A percentile compares a stretch with the other conserved stretches of the same genome.
phyloP scores from a whole-genome alignment of 1,140 invertebrate genomes.

The Adelges cooleyi region DNA sequence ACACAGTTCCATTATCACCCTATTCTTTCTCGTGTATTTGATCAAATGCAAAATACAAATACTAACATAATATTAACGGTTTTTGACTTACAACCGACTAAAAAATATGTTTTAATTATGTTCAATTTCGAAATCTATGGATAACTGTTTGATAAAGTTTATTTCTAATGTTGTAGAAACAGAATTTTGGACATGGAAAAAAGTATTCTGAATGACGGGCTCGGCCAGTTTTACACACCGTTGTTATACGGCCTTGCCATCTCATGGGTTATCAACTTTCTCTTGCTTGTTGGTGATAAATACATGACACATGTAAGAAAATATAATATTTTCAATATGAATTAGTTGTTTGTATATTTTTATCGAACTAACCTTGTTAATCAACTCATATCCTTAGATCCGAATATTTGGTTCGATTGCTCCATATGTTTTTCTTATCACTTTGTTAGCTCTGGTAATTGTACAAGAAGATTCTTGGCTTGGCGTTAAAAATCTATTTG shows the following conservation, averaged over 20 bases:
- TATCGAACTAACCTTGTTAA: too few species aligned
- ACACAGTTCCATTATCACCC: too few species aligned
- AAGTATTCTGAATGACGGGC: not conserved
- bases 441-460: not conserved
- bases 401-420: not conserved
- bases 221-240: not conserved
- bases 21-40: too few species aligned
- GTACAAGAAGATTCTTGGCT: not conserved
- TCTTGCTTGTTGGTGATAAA: not conserved
- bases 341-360: too few species aligned
- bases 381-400: not conserved
- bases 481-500: not conserved
- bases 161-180: too few species aligned
- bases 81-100: too few species aligned
- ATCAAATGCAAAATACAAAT: too few species aligned
- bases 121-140: too few species aligned
- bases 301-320: constrained; percentile 1
- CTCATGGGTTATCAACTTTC: not conserved
- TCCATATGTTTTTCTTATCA: not conserved
- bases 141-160: too few species aligned
- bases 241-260: not conserved
- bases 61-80: too few species aligned
- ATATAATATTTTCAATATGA: too few species aligned
- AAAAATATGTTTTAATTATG: too few species aligned
- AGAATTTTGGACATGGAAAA: not conserved